These are phyloP conservation scores for Acrobasis consociella DNA, from an alignment of 2,888 invertebrate genomes.

Conservation along the genomic window DNA sequence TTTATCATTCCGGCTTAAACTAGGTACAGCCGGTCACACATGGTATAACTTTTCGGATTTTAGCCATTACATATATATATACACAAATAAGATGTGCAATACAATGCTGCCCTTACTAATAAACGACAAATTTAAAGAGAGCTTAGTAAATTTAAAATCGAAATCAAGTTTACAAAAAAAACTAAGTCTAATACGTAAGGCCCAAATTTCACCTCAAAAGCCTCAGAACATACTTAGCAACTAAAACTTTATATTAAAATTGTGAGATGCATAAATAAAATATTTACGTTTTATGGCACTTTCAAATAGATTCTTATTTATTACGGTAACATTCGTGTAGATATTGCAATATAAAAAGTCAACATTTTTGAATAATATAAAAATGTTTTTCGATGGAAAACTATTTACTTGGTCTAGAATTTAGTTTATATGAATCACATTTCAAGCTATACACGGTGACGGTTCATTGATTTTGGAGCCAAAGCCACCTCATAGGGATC, in stretches of 20 bases:
- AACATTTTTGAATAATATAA: slow-evolving; percentile 20
- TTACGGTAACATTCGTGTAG: slow-evolving; percentile 29
- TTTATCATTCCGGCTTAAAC: no score
- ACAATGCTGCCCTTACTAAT: slow-evolving; percentile 21
- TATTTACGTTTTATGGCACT: slow-evolving; percentile 31
- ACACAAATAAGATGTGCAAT: slow-evolving; percentile 29
- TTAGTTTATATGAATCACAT: slow-evolving; percentile 13
- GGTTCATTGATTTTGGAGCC: no score
- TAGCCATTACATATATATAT: slow-evolving; percentile 30
- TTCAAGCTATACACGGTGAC: no score
- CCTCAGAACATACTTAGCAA: slow-evolving; percentile 8
- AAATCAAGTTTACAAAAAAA: background rate
- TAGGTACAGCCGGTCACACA: no score
- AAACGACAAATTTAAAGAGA: slow-evolving; percentile 26
- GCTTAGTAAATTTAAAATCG: slow-evolving; percentile 17
- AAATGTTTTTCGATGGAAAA: slow-evolving; percentile 12
- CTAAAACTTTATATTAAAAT: slow-evolving; percentile 18
- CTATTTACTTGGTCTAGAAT: slow-evolving; percentile 17
- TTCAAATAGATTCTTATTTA: slow-evolving; percentile 28
- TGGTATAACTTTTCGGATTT: no score
- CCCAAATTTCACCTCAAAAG: slow-evolving; percentile 8
- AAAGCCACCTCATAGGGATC: no score
- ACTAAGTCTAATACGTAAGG: background rate
- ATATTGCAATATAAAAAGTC: slow-evolving; percentile 15
- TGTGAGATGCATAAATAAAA: slow-evolving; percentile 5